These are phyloP conservation scores for Brachylomia viminalis DNA, from an alignment of 2,888 invertebrate genomes.

Conservation along the genomic window DNA sequence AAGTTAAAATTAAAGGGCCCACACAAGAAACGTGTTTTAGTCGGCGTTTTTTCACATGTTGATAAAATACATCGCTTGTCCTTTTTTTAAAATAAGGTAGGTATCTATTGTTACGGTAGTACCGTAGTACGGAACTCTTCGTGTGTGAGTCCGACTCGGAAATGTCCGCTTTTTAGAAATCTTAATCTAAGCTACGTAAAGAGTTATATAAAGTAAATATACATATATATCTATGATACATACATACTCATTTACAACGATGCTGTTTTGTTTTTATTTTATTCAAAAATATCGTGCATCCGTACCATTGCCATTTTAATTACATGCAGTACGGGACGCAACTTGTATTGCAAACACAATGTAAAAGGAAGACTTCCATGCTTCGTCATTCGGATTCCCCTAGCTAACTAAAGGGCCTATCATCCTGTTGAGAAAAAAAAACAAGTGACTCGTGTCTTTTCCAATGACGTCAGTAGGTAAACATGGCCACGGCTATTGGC, in stretches of 20 bases:
- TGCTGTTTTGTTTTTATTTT: background rate
- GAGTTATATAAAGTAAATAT: background rate
- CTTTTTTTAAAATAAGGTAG: too few relatives aligned
- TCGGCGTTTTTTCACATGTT: too few relatives aligned
- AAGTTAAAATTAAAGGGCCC: too few relatives aligned
- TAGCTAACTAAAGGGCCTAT: constrained; percentile 7
- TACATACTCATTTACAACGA: too few relatives aligned
- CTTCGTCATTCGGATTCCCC: background rate
- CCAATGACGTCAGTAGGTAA: constrained; percentile 36
- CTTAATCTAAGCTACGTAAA: background rate
- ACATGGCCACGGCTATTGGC: background rate
- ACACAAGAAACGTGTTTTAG: background rate
- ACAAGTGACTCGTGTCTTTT: constrained; percentile 18
- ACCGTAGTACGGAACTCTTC: background rate
- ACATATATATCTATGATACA: background rate
- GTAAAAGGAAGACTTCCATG: background rate
- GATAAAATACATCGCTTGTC: background rate
- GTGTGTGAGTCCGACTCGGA: background rate
- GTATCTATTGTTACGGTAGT: background rate
- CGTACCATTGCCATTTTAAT: background rate
- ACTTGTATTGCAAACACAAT: constrained; percentile 14
- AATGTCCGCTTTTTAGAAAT: background rate
- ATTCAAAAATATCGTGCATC: background rate
- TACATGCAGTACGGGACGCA: background rate
- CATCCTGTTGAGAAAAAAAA: constrained; percentile 34